Evolutionary conservation across 2,888 invertebrate genomes (phyloP), one percentile per base, ranked within the genome.

Genomic region (Acronicta aceris): DNA sequence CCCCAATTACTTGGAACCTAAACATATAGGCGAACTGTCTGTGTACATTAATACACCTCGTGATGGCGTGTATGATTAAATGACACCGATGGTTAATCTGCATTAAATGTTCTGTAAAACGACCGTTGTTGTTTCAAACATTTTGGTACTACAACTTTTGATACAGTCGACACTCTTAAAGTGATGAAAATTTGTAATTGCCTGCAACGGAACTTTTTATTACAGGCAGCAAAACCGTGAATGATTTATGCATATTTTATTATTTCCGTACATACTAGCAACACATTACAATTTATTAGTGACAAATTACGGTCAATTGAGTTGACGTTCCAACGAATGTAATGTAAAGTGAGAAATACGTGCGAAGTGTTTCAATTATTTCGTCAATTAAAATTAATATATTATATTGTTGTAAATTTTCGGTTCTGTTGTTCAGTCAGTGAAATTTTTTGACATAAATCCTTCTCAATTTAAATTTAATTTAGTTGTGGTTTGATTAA

Each of bases 281-380:
- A 42, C 33, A 64, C 54, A 54, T 51, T 51, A 40, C 62, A 51
- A 57, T 74, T 69, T 69, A 74, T 60, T 73, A 56, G 21, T 38
- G 63, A 65, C 59, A 74, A 71, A 59, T 67, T 62, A 49, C 47
- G 13, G 0, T 42, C 54, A 56, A 36, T 54, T 51, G 12, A 61
- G 59, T 65, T 61, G 59, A 67, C 54, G 48, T 5, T 45, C 51
- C 52, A 71, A 77, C 74, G 71, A 74, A 71, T 51, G 10, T 64
- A 43, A 27, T 55, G 21, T 42, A 48, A 45, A 59, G 57, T 57
- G 57, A 57, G 53, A 70, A 60, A 61, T 51, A 36, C 53, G 21
- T 40, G 54, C 21, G 43, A 17, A 47, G 43, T 45, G 50, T 42
- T 54, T 17, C 42, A 49, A 53, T 60, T 56, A 52, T 61, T 50